Conservation (phyloP, 2,888 invertebrate species). For the Desoria tigrina region DNA sequence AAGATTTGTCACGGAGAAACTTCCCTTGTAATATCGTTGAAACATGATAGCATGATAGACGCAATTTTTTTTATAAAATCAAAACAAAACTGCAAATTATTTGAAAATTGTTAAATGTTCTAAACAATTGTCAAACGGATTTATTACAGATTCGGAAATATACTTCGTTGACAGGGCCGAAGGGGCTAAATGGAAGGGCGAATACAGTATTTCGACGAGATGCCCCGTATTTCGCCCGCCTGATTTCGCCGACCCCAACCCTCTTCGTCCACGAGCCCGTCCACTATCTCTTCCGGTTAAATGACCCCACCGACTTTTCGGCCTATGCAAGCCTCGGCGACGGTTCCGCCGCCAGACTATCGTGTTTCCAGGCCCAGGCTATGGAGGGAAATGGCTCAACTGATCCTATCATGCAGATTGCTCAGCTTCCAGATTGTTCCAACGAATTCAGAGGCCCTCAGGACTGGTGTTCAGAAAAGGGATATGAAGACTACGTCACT, state of each 20-base stretch:
- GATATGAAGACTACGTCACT: background rate
- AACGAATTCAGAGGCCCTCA: conserved; percentile 38
- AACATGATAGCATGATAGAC: too few species aligned
- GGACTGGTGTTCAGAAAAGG: conserved; percentile 25
- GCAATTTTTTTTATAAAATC: too few species aligned
- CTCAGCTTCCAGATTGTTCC: conserved; percentile 20
- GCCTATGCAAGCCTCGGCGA: conserved; percentile 21
- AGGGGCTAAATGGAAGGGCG: conserved; percentile 31
- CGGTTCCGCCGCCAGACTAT: conserved; percentile 24
- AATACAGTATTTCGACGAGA: conserved; percentile 40
- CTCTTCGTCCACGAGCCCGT: conserved; percentile 21
- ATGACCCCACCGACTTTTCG: conserved; percentile 36
- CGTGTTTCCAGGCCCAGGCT: conserved; percentile 29
- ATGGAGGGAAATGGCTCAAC: background rate
- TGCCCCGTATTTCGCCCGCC: conserved; percentile 34
- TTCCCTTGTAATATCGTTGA: too few species aligned
- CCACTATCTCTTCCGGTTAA: conserved; percentile 37
- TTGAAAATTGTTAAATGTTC: too few species aligned
- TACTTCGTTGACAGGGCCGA: conserved; percentile 31
- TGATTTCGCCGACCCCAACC: conserved; percentile 32
- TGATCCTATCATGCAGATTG: conserved; percentile 29
- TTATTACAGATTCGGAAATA: conserved; percentile 30
- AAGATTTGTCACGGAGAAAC: too few species aligned
- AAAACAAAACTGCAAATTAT: too few species aligned
- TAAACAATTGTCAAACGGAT: background rate